Evolutionary conservation across 2,888 invertebrate genomes (phyloP), one percentile per base, ranked within the genome.

Genomic region (Podotricha telesiphe): DNA sequence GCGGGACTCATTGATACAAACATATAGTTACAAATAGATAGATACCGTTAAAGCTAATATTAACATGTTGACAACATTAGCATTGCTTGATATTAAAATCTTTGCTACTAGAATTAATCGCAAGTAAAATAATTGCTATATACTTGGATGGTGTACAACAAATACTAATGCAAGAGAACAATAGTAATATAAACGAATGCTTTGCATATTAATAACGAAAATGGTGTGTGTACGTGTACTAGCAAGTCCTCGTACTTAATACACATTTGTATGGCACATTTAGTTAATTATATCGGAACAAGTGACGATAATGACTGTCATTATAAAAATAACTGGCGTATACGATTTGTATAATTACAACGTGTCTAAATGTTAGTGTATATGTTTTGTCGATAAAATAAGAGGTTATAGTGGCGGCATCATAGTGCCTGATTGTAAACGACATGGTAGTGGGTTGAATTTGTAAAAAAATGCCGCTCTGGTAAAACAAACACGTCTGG

Each of bases 171-270:
- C 47, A 73, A 72, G 66, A 66, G 73, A 75, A 77, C 77, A 77
- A 78, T 77, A 65, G 78, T 65, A 63, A 75, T 75, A 79, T 78
- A 76, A 78, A 78, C 73, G 69, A 72, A 73, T 74, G 72, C 69
- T 70, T 71, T 68, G 69, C 65, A 70, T 69, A 77, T 79, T 78
- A 74, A 73, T 75, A 45, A 77, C 78, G 79, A 72, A 75, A 77
- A 79, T 78, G 59, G 62, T 37, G 17, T 65, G 37, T 55, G 28
- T 50, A 59, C 63, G 63, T 42, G 45, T 56, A 28, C 47, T 48
- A 11, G 50, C n/a, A 62, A 48, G 65, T 65, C 53, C 62, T 72
- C 64, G 70, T 74, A 61, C 22, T 63, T 65, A 59, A 17, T 47
- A 10, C 19, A 28, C 22, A 7, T 51, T 28, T 15, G 55, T 55